Base-by-base conservation (phyloP, 2,888 invertebrate genomes). In the Zelleria hepariella region DNA sequence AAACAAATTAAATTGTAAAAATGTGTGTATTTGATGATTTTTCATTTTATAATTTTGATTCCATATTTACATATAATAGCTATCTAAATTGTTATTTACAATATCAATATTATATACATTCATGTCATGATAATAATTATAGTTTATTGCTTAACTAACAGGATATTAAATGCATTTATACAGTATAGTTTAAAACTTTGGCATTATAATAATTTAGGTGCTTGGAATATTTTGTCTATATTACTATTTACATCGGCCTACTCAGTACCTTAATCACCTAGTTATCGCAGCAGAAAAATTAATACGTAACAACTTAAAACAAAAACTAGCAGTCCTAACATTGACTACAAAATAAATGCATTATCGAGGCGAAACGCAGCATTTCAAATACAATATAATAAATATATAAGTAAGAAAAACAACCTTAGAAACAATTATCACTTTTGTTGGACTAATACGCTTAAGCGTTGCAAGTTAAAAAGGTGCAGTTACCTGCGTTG, bases 401-500 rank as follows among this genome's bases (percentile, higher is more conserved):
- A 85, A 84, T 81, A 73, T 68, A 71, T 75, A 73, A 15, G 15
- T 42, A n/a, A n/a, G 15, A 15, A 68, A 70, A 80, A 82, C 74
- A 78, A 78, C 75, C 79, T 86, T 82, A 78, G 18, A 70, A 68
- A 67, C 78, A 85, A 79, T 82, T 87, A 87, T 87, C 87, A 87
- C 87, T 78, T 81, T 77, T 80, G 75, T 86, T 83, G 86, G 87
- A 87, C 88, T 88, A 88, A 86, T 78, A 86, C 86, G 86, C 83
- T 86, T 84, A 84, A 83, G 86, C 85, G 86, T 83, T 82, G 83
- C 83, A 79, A 85, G 56, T 56, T n/a, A 6, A 56, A 23, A 20
- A 51, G 64, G 66, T 73, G 75, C 73, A 74, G 73, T 90, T 89
- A 91, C 91, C 91, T 91, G 91, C 90, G 90, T 87, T 90, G 91